Base-by-base conservation (phyloP, 2,113 vertebrate species). In the Syrrhaptes paradoxus region DNA sequence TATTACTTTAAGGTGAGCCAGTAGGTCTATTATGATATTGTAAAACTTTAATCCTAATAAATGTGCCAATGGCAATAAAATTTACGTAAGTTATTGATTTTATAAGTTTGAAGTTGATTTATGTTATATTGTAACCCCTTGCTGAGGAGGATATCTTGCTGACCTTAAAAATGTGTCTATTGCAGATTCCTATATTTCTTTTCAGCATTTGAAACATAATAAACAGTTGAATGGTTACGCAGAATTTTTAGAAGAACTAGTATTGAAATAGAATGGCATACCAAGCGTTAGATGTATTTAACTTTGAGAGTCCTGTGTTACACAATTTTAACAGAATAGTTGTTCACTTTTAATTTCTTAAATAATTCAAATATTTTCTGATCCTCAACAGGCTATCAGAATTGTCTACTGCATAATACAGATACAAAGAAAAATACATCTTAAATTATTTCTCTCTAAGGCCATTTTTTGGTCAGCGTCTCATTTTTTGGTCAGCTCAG, bases 31-130 rank as follows among this genome's bases (percentile, higher is more conserved):
- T 98, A 97, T 91, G 93, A 95, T 96, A 97, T 61, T 96, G 93
- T 98, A 98, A 98, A 98, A 97, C 95, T 97, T 97, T 97, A 91
- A 96, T 93, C 87, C 89, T 96, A 97, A 97, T 97, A 98, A 98
- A 97, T 89, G 90, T 98, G 93, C 87, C 96, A 89, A 77, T 94
- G 87, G 96, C 87, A 97, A 97, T 97, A 97, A 97, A 97, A 96
- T 90, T 81, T 55, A 43, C 96, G 77, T 92, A 97, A 96, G 91
- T 97, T 97, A 97, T 79, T 96, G 81, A 65, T 82, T 93, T 96
- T 93, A 80, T 72, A 89, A 93, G 61, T 84, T 97, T 89, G 95
- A 96, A 71, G 20, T 55, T 97, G 97, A 98, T 98, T 98, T 97
- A 98, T 89, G 54, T n/a, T 66, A 76, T 67, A 29, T 84, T 43